These are phyloP conservation scores for Hormaphis cornu DNA, from an alignment of 1,140 invertebrate genomes.

Conservation along the genomic window DNA sequence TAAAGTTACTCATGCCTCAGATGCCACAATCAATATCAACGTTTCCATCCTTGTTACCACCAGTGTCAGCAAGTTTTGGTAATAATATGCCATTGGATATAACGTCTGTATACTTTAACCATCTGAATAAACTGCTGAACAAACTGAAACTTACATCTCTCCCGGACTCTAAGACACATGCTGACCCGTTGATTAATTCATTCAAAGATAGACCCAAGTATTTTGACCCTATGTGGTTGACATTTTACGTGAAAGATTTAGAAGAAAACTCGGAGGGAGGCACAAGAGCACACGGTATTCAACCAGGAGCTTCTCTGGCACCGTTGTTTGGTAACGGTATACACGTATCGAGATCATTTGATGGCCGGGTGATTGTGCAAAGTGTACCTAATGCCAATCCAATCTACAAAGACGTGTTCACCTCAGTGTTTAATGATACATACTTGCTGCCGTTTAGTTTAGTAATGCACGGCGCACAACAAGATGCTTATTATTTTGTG, in stretches of 20 bases:
- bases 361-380: constrained; percentile 72
- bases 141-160: constrained; percentile 51
- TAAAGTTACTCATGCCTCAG: constrained; percentile 79
- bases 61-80: constrained; percentile 50
- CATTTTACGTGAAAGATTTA: constrained; percentile 14
- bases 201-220: constrained; percentile 5
- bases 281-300: neutral
- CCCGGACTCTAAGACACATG: constrained; percentile 25
- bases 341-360: constrained; percentile 66
- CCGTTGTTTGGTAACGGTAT: constrained; percentile 86
- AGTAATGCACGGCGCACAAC: constrained; percentile 70
- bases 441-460: constrained; percentile 79
- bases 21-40: constrained; percentile 45
- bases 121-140: constrained; percentile 62
- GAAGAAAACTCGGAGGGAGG: neutral
- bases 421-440: constrained; percentile 86
- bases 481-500: constrained; percentile 91
- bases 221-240: constrained; percentile 21
- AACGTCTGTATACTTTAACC: constrained; percentile 68
- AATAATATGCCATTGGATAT: constrained; percentile 49
- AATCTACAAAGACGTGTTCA: constrained; percentile 84
- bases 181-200: constrained; percentile 19
- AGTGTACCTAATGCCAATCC: constrained; percentile 77
- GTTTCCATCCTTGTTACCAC: constrained; percentile 49
- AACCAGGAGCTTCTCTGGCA: constrained; percentile 48